Evolutionary conservation across 1,140 invertebrate species (phyloP).

Genomic region (Lepidurus couesii): DNA sequence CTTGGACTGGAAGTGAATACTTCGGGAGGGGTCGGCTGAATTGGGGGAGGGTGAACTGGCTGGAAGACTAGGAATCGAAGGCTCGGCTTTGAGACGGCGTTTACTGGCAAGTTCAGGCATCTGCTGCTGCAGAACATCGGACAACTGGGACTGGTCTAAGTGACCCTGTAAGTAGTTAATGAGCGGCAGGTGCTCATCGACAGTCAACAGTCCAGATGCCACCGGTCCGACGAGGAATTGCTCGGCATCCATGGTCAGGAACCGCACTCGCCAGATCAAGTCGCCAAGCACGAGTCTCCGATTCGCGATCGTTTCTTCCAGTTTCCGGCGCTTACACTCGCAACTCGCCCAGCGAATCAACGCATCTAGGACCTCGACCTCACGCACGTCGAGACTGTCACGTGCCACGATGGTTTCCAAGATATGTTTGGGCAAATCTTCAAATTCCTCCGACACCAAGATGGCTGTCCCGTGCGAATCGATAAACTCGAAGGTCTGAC

Average conservation of each 20-base stretch:
- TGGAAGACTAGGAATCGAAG: neutral
- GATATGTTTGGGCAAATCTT: constrained; percentile 56
- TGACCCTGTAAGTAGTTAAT: constrained; percentile 37
- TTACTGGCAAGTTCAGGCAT: neutral
- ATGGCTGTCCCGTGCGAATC: constrained; percentile 56
- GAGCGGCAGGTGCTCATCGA: constrained; percentile 43
- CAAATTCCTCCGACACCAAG: constrained; percentile 57
- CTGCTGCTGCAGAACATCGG: neutral
- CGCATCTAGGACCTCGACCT: constrained; percentile 54
- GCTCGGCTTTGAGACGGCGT: neutral
- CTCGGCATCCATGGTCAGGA: constrained; percentile 55
- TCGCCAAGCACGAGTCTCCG: constrained; percentile 56
- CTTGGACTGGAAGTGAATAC: neutral
- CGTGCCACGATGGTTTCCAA: constrained; percentile 55
- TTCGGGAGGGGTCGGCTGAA: neutral
- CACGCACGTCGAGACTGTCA: constrained; percentile 52
- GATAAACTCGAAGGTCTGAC: constrained; percentile 55
- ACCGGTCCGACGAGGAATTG: constrained; percentile 53
- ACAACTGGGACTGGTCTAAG: neutral
- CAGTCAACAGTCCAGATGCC: constrained; percentile 43
- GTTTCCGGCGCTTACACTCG: constrained; percentile 56
- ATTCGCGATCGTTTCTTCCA: constrained; percentile 56
- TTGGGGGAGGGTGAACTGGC: neutral
- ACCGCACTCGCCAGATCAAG: constrained; percentile 58
- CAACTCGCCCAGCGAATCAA: constrained; percentile 60